Conservation (phyloP, 2,113 vertebrate genomes). For the Urocolius indicus region DNA sequence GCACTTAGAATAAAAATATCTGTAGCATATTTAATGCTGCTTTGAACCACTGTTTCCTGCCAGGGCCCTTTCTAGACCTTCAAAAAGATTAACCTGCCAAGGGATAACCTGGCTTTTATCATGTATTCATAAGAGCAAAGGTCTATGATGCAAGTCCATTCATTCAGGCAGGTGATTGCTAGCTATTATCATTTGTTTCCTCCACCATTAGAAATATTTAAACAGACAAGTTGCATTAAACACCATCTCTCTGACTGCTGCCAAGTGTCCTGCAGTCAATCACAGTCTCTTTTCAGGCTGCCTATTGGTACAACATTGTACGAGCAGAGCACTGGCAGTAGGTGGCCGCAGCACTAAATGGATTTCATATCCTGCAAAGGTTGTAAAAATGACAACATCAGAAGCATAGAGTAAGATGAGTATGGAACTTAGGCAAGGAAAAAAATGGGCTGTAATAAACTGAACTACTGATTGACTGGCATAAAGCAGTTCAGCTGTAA, state of each 20-base stretch:
- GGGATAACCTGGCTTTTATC: conserved; percentile 13
- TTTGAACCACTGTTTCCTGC: neutral
- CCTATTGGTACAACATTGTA: neutral
- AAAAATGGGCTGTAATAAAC: neutral
- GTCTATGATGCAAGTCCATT: neutral
- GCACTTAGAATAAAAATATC: conserved; percentile 15
- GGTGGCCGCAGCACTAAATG: neutral
- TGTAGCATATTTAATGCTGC: neutral
- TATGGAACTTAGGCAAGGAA: neutral
- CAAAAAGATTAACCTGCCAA: neutral
- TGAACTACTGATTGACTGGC: neutral
- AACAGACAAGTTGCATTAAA: neutral
- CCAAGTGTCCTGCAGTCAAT: neutral
- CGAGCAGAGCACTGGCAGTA: neutral
- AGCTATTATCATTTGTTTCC: neutral
- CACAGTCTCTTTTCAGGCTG: neutral
- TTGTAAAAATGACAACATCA: neutral
- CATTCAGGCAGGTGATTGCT: conserved; percentile 13
- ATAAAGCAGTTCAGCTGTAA: neutral
- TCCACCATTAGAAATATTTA: neutral
- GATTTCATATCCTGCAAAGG: neutral
- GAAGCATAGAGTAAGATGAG: neutral
- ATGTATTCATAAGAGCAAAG: neutral
- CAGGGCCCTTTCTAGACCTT: neutral
- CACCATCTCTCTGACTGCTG: neutral